Conservation (phyloP, 1,140 invertebrate species). For the Philotrypesis tridentata region DNA sequence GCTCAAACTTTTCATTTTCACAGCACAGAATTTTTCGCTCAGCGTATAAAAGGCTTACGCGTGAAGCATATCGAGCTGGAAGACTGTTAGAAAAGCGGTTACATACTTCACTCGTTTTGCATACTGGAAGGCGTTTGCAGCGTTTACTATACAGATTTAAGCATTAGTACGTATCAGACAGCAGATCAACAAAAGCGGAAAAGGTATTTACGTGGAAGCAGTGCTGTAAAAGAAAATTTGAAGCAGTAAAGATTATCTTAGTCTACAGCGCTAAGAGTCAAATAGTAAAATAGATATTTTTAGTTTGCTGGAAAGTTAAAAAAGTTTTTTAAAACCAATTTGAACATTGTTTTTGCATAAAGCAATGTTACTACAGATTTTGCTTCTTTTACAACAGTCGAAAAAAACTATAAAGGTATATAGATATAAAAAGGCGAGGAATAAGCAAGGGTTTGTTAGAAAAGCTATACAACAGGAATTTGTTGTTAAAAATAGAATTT, state of each 20-base stretch:
- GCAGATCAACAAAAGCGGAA: neutral
- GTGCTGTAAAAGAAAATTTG: too few species aligned
- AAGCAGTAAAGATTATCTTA: neutral
- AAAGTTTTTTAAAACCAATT: neutral
- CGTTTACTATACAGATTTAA: neutral
- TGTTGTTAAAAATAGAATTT: neutral
- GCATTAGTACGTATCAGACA: constrained; percentile 19
- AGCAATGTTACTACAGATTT: neutral
- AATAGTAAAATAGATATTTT: too few species aligned
- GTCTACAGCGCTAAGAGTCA: too few species aligned
- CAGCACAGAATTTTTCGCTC: neutral
- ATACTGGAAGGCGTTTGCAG: neutral
- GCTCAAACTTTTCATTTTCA: neutral
- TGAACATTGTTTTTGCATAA: neutral
- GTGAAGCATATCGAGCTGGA: neutral
- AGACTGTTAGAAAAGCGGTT: constrained; percentile 15
- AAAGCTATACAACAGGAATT: neutral
- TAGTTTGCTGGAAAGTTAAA: too few species aligned
- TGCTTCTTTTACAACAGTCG: neutral
- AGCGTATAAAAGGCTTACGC: neutral
- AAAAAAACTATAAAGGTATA: neutral
- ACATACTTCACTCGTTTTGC: neutral
- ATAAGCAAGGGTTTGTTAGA: neutral
- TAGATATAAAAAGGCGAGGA: neutral
- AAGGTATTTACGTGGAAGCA: neutral